These are phyloP conservation scores for Zosterops pallidus DNA, from an alignment of 2,113 vertebrate species.

Conservation along the genomic window DNA sequence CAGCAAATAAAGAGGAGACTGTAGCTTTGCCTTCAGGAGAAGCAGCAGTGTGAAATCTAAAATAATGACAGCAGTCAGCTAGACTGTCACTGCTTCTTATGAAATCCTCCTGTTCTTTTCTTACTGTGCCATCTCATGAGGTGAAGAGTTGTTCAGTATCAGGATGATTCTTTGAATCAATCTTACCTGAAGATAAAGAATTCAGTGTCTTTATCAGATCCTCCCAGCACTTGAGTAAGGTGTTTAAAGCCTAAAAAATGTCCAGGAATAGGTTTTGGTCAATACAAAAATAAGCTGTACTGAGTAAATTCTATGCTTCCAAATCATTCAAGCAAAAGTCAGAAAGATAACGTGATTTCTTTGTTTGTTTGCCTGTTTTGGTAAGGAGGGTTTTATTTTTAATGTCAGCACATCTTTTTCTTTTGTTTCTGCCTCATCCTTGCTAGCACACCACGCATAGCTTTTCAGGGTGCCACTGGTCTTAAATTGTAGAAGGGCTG, in stretches of 20 bases:
- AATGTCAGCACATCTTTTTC: not conserved
- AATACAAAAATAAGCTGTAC: not conserved
- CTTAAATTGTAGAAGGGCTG: not conserved
- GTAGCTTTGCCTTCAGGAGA: conserved; percentile 1
- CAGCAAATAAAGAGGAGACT: not conserved
- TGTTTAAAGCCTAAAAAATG: not conserved
- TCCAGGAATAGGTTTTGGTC: not conserved
- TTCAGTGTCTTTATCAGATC: not conserved
- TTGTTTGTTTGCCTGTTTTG: not conserved
- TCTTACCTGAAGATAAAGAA: not conserved
- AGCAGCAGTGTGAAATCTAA: not conserved
- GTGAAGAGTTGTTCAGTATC: not conserved
- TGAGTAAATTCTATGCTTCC: not conserved
- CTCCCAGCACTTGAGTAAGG: not conserved
- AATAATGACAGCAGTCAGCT: not conserved
- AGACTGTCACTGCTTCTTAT: not conserved
- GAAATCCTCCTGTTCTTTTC: not conserved
- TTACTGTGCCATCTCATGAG: not conserved
- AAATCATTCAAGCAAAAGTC: not conserved
- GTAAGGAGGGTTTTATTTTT: not conserved
- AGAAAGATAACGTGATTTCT: not conserved
- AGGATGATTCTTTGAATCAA: not conserved
- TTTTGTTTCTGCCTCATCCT: not conserved
- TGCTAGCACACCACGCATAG: not conserved
- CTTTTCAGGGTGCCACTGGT: not conserved